These are phyloP conservation scores for Isoperla grammatica DNA, from an alignment of 2,888 invertebrate species.

Conservation along the genomic window DNA sequence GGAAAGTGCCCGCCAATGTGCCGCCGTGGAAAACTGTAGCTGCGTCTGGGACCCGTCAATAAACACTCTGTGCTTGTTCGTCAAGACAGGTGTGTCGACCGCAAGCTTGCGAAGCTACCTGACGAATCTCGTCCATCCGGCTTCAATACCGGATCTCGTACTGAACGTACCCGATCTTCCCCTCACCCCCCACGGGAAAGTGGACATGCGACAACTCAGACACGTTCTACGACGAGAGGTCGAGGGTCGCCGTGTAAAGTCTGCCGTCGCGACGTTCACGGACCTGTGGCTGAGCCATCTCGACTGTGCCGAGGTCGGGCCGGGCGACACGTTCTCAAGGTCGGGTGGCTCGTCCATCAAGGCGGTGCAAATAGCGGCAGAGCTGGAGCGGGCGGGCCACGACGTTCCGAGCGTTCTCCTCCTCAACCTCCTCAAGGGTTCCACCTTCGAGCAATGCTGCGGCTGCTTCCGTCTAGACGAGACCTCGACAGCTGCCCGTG, in stretches of 20 bases:
- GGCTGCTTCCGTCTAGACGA: neutral
- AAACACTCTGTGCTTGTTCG: constrained; percentile 49
- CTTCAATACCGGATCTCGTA: constrained; percentile 55
- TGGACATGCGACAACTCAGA: constrained; percentile 44
- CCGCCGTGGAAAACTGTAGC: constrained; percentile 48
- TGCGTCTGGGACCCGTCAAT: constrained; percentile 51
- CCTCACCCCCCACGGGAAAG: constrained; percentile 64
- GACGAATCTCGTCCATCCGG: constrained; percentile 5
- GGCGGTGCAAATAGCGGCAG: constrained; percentile 58
- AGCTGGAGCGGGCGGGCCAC: constrained; percentile 43
- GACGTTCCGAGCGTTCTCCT: constrained; percentile 16
- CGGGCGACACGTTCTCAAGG: constrained; percentile 36
- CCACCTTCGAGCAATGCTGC: constrained; percentile 19
- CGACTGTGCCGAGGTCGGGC: constrained; percentile 12
- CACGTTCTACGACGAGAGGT: neutral
- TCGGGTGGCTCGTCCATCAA: constrained; percentile 65
- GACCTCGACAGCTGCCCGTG: neutral
- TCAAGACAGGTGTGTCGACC: constrained; percentile 36
- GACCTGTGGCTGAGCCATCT: constrained; percentile 28
- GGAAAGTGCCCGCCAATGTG: constrained; percentile 44
- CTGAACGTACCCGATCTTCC: constrained; percentile 54
- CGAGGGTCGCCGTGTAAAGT: neutral
- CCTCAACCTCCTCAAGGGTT: constrained; percentile 17
- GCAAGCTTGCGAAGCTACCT: constrained; percentile 12
- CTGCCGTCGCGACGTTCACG: constrained; percentile 6